Evolutionary conservation across 2,113 vertebrate species (phyloP).

Genomic region (Xiphophorus hellerii): DNA sequence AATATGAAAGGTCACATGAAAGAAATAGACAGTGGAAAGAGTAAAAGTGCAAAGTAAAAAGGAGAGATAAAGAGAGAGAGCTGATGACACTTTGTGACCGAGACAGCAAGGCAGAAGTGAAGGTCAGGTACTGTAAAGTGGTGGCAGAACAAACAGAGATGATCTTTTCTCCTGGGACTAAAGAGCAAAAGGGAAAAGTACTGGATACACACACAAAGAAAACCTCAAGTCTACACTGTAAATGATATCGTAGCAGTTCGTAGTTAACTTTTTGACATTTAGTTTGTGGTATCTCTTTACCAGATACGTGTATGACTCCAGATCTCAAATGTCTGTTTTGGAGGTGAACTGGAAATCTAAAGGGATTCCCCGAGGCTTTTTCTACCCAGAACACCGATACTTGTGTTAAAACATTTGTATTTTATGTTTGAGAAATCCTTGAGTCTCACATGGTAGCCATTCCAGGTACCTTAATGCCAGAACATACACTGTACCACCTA

Average conservation of each 20-base stretch:
- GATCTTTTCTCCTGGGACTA: slow-evolving; percentile 53
- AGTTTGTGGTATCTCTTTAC: neutral
- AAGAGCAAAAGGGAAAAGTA: slow-evolving; percentile 37
- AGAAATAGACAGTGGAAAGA: neutral
- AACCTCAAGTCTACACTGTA: neutral
- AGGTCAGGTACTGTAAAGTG: slow-evolving; percentile 61
- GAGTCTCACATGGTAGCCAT: no score
- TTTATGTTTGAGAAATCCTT: no score
- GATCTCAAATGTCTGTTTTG: no score
- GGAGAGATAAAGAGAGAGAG: slow-evolving; percentile 3
- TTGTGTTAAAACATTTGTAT: no score
- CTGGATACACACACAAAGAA: slow-evolving; percentile 9
- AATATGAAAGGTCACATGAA: slow-evolving; percentile 16
- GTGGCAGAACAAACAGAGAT: slow-evolving; percentile 56
- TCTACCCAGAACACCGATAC: no score
- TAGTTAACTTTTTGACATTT: slow-evolving; percentile 7
- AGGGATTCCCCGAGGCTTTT: no score
- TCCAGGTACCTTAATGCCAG: no score
- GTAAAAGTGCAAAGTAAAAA: neutral
- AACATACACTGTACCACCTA: no score
- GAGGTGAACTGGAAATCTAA: no score
- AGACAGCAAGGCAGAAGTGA: slow-evolving; percentile 38
- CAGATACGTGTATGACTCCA: no score
- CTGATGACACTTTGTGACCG: slow-evolving; percentile 46
- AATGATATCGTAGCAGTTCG: neutral